These are phyloP conservation scores for Diglossa cyanea DNA, from an alignment of 2,797 vertebrate genomes.

Conservation along the genomic window DNA sequence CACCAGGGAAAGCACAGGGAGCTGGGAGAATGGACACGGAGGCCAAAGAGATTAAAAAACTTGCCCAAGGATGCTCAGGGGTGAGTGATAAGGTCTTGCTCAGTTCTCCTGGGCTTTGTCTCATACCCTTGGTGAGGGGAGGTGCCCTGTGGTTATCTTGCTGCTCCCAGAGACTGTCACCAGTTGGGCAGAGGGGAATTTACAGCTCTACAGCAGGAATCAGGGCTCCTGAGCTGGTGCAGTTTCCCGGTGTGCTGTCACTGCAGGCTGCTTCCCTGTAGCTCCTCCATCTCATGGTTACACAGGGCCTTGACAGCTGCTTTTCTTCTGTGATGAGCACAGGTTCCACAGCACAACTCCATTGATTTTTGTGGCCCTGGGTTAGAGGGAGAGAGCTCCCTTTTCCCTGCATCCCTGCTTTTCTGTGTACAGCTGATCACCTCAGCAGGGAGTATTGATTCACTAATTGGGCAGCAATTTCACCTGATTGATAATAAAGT, in stretches of 20 bases:
- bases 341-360: constrained; percentile 20
- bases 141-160: not conserved
- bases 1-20: not conserved
- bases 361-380: constrained; percentile 29
- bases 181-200: not conserved
- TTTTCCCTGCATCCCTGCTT: not conserved
- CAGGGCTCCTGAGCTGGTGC: not conserved
- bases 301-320: not conserved
- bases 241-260: not conserved
- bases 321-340: not conserved
- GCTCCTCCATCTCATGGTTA: not conserved
- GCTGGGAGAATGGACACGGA: not conserved
- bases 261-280: not conserved
- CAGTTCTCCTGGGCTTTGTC: not conserved
- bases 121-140: not conserved
- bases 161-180: not conserved
- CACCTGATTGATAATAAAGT: constrained; percentile 54
- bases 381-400: not conserved
- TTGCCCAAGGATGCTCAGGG: not conserved
- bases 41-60: not conserved
- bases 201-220: not conserved
- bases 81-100: not conserved
- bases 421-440: not conserved
- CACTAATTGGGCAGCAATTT: constrained; percentile 58
- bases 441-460: constrained; percentile 10